phyloP scores from a whole-genome alignment of 2,888 invertebrate genomes.

The Ctena decussata region DNA sequence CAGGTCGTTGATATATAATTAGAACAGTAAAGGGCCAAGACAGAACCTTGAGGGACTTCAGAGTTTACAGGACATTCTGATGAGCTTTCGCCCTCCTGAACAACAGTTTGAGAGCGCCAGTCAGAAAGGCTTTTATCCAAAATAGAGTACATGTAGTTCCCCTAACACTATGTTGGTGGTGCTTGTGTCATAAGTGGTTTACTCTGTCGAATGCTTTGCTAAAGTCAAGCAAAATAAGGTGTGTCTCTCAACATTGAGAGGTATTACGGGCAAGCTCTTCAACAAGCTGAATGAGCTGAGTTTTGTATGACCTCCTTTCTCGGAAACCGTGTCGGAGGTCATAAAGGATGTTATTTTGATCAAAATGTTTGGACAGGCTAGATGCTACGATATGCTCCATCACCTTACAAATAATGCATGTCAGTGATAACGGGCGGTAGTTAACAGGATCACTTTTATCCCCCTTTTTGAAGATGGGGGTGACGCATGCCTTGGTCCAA shows the following conservation, averaged over 20 bases:
- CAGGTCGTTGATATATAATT: slow-evolving; percentile 6
- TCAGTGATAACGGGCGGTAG: slow-evolving; percentile 16
- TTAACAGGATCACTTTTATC: background rate
- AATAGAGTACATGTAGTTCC: background rate
- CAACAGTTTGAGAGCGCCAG: background rate
- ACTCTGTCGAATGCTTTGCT: slow-evolving; percentile 29
- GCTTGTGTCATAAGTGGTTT: slow-evolving; percentile 15
- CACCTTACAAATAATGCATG: slow-evolving; percentile 23
- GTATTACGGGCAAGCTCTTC: slow-evolving; percentile 22
- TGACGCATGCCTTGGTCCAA: background rate
- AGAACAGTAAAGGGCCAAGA: slow-evolving; percentile 23
- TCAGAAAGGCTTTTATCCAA: slow-evolving; percentile 21
- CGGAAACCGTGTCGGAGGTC: slow-evolving; percentile 13
- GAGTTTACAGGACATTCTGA: slow-evolving; percentile 12
- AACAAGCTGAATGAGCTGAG: background rate
- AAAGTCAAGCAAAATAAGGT: slow-evolving; percentile 30
- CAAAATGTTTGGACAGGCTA: slow-evolving; percentile 17
- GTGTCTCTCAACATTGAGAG: slow-evolving; percentile 7
- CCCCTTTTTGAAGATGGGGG: background rate
- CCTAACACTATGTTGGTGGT: slow-evolving; percentile 6
- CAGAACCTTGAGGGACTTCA: slow-evolving; percentile 31
- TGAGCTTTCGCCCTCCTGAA: background rate
- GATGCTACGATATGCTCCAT: slow-evolving; percentile 37
- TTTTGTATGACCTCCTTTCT: background rate
- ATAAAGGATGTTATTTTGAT: slow-evolving; percentile 17